Conservation (phyloP, 1,140 invertebrate genomes). For the Charaxes varanes region DNA sequence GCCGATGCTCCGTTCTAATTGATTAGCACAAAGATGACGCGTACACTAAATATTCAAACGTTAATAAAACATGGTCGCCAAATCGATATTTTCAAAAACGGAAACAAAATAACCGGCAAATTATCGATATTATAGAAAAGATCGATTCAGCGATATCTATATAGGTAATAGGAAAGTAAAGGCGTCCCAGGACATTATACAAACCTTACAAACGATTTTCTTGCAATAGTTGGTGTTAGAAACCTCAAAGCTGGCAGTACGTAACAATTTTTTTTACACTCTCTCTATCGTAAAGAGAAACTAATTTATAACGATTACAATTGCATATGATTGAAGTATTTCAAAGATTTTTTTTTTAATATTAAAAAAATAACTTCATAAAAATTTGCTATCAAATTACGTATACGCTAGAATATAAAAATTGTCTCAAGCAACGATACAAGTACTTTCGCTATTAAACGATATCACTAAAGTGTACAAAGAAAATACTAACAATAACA, state of each 20-base stretch:
- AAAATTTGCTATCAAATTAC: slow-evolving; percentile 57
- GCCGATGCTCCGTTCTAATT: too few relatives aligned
- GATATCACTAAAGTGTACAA: slow-evolving; percentile 8
- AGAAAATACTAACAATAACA: slow-evolving; percentile 6
- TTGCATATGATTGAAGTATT: slow-evolving; percentile 40
- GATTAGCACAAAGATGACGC: too few relatives aligned
- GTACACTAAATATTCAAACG: too few relatives aligned
- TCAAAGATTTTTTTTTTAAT: slow-evolving; percentile 27
- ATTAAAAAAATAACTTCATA: slow-evolving; percentile 47
- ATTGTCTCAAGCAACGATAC: slow-evolving; percentile 39
- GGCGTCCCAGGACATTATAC: slow-evolving; percentile 24
- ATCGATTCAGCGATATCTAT: slow-evolving; percentile 18
- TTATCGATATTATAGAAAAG: slow-evolving; percentile 6
- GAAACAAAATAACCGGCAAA: slow-evolving; percentile 10
- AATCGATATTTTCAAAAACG: slow-evolving; percentile 9
- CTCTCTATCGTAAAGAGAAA: slow-evolving; percentile 42
- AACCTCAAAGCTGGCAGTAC: slow-evolving; percentile 65
- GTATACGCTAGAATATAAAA: slow-evolving; percentile 44
- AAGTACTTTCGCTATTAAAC: slow-evolving; percentile 23
- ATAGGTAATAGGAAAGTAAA: slow-evolving; percentile 18
- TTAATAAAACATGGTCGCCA: slow-evolving; percentile 8
- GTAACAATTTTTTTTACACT: slow-evolving; percentile 54
- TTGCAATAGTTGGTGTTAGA: slow-evolving; percentile 54
- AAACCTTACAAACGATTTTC: slow-evolving; percentile 33
- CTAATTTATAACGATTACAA: slow-evolving; percentile 46